Evolutionary conservation across 1,140 invertebrate species (phyloP).

Genomic region (Eueides isabella): DNA sequence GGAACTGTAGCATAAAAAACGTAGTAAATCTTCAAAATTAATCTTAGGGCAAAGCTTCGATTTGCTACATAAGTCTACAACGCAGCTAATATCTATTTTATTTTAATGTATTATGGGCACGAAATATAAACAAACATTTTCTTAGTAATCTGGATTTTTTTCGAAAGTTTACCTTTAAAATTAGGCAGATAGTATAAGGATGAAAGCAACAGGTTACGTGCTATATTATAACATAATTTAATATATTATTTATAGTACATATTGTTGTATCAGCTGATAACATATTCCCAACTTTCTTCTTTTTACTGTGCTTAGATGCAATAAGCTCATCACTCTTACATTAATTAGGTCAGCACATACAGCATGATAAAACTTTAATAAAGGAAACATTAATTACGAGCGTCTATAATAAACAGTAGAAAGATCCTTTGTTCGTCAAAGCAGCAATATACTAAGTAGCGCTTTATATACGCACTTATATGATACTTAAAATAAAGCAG

Average conservation of each 20-base stretch:
- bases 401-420: constrained; percentile 20
- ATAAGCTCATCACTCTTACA: constrained; percentile 4
- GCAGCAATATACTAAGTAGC: neutral
- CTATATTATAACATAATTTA: too few relatives aligned
- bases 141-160: too few relatives aligned
- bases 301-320: neutral
- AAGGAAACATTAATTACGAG: constrained; percentile 39
- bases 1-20: neutral
- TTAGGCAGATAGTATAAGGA: too few relatives aligned
- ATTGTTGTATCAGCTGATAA: too few relatives aligned
- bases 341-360: constrained; percentile 32
- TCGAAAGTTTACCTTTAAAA: too few relatives aligned
- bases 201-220: too few relatives aligned
- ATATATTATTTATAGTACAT: too few relatives aligned
- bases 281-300: neutral
- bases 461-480: neutral
- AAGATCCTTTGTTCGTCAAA: constrained; percentile 29
- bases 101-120: too few relatives aligned
- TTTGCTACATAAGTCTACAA: too few relatives aligned
- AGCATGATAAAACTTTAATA: constrained; percentile 32
- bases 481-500: neutral
- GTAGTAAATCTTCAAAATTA: too few relatives aligned
- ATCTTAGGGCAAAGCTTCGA: neutral
- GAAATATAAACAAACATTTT: too few relatives aligned
- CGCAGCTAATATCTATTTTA: too few relatives aligned